A percentile compares a stretch with the other conserved stretches of the same genome.
phyloP scores from a whole-genome alignment of 2,113 vertebrate genomes.

The Chamaea fasciata region DNA sequence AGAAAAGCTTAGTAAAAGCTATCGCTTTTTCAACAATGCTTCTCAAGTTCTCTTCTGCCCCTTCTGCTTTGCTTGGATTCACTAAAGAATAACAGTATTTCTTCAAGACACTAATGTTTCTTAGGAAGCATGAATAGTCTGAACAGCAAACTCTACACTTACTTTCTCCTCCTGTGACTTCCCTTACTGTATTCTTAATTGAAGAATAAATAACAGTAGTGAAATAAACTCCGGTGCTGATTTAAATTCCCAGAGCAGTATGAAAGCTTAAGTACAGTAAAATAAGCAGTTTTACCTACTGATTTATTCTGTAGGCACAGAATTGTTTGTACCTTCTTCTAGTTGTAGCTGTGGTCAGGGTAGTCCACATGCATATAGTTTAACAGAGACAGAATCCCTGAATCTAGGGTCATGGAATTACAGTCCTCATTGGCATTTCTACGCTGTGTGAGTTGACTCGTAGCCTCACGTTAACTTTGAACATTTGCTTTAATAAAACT shows the following conservation, averaged over 20 bases:
- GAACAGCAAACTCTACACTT: neutral
- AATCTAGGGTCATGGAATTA: neutral
- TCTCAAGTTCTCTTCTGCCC: neutral
- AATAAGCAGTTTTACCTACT: neutral
- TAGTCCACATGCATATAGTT: rapidly evolving
- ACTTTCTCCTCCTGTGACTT: neutral
- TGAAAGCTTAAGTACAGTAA: neutral
- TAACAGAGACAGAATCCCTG: neutral
- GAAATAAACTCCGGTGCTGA: neutral
- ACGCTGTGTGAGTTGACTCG: neutral
- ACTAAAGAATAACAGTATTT: neutral
- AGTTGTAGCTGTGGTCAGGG: neutral
- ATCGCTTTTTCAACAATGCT: neutral
- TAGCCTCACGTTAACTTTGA: neutral
- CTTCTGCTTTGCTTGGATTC: neutral
- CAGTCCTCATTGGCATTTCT: neutral
- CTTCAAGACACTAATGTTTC: neutral
- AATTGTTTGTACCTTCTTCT: neutral
- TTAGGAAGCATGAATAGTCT: neutral
- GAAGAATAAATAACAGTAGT: neutral
- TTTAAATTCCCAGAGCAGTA: neutral
- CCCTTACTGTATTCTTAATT: neutral
- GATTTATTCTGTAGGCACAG: neutral
- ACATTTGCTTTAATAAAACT: neutral
- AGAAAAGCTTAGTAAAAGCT: neutral